phyloP scores from a whole-genome alignment of 1,140 invertebrate genomes.

The Pseudomyrmex sp. region DNA sequence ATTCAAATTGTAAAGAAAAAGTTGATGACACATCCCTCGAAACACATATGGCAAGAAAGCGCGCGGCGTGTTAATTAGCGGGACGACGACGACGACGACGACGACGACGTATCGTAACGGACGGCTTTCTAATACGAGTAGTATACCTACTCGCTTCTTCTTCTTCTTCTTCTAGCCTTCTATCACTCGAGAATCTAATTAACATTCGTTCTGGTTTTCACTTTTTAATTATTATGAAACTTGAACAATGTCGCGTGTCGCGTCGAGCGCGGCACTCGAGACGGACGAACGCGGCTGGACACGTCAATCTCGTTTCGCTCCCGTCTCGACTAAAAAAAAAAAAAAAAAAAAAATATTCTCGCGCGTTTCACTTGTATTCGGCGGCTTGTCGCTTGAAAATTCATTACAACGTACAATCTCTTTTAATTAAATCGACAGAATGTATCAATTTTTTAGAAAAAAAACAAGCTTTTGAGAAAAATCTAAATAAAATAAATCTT shows the following conservation, averaged over 20 bases:
- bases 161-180: neutral
- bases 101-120: neutral
- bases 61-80: conserved; percentile 48
- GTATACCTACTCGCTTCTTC: neutral
- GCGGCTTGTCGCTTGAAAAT: neutral
- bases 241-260: neutral
- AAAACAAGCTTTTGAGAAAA: too few relatives aligned
- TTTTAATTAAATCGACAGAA: too few relatives aligned
- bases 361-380: neutral
- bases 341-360: too few relatives aligned
- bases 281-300: neutral
- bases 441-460: too few relatives aligned
- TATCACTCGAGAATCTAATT: conserved; percentile 31
- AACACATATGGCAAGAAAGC: conserved; percentile 35
- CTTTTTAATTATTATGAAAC: conserved; percentile 29
- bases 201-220: conserved; percentile 25
- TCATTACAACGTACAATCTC: neutral
- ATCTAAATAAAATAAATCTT: too few relatives aligned
- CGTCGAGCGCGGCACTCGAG: neutral
- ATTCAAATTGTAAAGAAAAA: neutral
- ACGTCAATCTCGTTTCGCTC: neutral
- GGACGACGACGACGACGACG: neutral
- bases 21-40: neutral
- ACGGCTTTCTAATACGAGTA: conserved; percentile 9
- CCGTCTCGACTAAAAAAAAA: neutral